phyloP scores from a whole-genome alignment of 1,140 invertebrate genomes.

The Aphaenogaster rudis region DNA sequence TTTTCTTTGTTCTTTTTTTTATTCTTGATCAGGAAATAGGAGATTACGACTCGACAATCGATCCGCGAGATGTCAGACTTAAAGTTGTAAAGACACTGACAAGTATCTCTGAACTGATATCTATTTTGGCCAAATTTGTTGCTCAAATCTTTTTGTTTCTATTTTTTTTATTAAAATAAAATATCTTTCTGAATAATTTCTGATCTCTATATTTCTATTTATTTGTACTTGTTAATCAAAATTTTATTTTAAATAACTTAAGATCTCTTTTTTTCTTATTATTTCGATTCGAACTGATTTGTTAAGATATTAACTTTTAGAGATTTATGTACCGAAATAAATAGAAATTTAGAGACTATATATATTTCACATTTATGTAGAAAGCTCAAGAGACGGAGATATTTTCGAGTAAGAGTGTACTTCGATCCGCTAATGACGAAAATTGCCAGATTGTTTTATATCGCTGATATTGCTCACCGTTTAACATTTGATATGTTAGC shows the following conservation, averaged over 20 bases:
- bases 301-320: background rate
- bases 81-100: background rate
- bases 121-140: background rate
- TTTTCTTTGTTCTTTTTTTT: background rate
- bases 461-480: constrained; percentile 32
- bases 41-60: constrained; percentile 51
- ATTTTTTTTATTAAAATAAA: background rate
- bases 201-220: background rate
- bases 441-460: constrained; percentile 27
- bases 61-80: constrained; percentile 39
- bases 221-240: background rate
- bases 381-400: background rate
- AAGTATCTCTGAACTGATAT: constrained; percentile 3
- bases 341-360: background rate
- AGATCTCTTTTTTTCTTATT: background rate
- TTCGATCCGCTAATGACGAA: background rate
- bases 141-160: background rate
- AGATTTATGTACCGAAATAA: background rate
- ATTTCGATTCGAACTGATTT: background rate
- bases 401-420: constrained; percentile 26
- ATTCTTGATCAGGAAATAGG: constrained; percentile 33
- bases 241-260: background rate
- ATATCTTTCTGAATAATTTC: constrained; percentile 16
- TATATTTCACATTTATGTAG: background rate
- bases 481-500: background rate